These are phyloP conservation scores for Heliconius hortense DNA, from an alignment of 2,888 invertebrate species.

Conservation along the genomic window DNA sequence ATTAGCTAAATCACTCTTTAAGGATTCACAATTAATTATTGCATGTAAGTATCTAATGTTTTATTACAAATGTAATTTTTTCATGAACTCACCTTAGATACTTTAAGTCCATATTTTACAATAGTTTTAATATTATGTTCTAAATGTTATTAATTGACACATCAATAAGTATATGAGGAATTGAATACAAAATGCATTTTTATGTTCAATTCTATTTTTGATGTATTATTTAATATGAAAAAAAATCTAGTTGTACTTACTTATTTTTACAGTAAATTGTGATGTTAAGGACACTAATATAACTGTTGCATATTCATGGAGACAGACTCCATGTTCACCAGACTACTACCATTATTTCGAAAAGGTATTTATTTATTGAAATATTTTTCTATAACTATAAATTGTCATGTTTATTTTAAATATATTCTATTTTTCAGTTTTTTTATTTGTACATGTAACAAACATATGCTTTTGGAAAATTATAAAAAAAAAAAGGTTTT, in stretches of 20 bases:
- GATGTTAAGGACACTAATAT: slow-evolving; percentile 61
- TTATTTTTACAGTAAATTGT: slow-evolving; percentile 67
- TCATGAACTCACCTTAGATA: not conserved
- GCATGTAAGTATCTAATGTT: slow-evolving; percentile 79
- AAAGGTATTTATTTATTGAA: slow-evolving; percentile 57
- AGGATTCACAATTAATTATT: slow-evolving; percentile 86
- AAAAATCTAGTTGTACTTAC: not conserved
- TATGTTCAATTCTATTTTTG: not conserved
- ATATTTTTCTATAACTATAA: not conserved
- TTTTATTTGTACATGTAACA: no score
- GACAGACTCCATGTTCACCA: slow-evolving; percentile 65
- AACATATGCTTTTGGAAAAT: no score
- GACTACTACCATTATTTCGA: slow-evolving; percentile 76
- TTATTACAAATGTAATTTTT: not conserved
- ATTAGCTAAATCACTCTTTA: slow-evolving; percentile 85
- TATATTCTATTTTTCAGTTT: no score
- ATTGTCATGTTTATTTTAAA: no score
- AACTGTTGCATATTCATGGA: slow-evolving; percentile 63
- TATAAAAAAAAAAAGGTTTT: no score
- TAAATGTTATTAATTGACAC: not conserved
- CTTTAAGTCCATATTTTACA: not conserved
- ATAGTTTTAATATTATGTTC: not conserved
- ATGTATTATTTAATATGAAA: not conserved
- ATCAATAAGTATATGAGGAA: not conserved
- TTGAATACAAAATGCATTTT: not conserved